Conservation (phyloP, 2,888 invertebrate species). For the Zeuzera pyrina region DNA sequence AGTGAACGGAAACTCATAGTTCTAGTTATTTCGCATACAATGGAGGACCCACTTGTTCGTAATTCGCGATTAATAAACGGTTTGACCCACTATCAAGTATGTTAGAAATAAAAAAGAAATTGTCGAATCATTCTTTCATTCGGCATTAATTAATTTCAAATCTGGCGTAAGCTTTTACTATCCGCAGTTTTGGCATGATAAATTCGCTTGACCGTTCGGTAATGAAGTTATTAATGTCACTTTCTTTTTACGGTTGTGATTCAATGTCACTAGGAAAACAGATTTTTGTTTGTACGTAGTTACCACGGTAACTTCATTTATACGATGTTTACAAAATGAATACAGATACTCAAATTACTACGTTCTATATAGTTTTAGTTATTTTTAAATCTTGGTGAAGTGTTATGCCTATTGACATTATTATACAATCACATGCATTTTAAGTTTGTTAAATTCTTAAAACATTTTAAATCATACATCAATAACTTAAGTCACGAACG, state of each 20-base stretch:
- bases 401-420: no score
- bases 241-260: slow-evolving; percentile 37
- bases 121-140: slow-evolving; percentile 53
- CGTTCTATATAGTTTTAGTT: no score
- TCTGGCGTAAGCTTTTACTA: slow-evolving; percentile 34
- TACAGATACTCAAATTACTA: no score
- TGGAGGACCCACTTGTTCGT: slow-evolving; percentile 53
- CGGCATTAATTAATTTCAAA: slow-evolving; percentile 54
- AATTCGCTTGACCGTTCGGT: slow-evolving; percentile 32
- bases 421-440: no score
- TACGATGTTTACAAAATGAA: no score
- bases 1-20: slow-evolving; percentile 61
- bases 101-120: no score
- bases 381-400: no score
- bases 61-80: slow-evolving; percentile 64
- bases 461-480: no score
- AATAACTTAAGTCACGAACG: no score
- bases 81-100: slow-evolving; percentile 50
- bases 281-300: no score
- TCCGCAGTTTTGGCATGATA: slow-evolving; percentile 31
- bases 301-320: no score
- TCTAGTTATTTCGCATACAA: slow-evolving; percentile 38
- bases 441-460: no score
- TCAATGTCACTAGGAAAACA: slow-evolving; percentile 41
- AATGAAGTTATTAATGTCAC: slow-evolving; percentile 42